A percentile compares a stretch with the other conserved stretches of the same genome.
phyloP scores from a whole-genome alignment of 2,888 invertebrate species.

The Nomada ferruginata region DNA sequence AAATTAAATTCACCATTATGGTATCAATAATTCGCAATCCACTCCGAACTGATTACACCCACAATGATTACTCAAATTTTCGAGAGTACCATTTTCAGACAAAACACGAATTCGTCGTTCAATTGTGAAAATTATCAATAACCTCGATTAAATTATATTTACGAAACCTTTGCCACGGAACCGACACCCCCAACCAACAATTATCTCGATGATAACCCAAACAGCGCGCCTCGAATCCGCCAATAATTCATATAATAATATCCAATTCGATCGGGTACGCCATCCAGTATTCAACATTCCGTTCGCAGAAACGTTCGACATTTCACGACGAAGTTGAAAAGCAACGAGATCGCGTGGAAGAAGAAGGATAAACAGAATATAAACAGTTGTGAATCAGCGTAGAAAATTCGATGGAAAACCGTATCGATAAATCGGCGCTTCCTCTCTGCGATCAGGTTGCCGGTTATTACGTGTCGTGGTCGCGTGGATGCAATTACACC shows the following conservation, averaged over 20 bases:
- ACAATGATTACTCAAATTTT: not conserved
- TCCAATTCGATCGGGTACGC: not conserved
- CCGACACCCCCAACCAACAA: not conserved
- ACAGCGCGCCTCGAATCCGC: not conserved
- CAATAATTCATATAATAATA: not conserved
- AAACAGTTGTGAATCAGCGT: not conserved
- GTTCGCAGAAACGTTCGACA: too few species aligned
- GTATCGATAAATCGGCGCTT: not conserved
- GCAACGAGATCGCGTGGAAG: not conserved
- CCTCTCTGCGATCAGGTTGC: not conserved
- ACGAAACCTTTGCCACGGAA: too few species aligned
- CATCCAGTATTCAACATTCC: too few species aligned
- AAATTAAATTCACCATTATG: too few species aligned
- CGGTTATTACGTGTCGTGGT: not conserved
- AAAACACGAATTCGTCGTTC: not conserved
- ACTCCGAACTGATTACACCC: too few species aligned
- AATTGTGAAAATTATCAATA: not conserved
- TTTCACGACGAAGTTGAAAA: not conserved
- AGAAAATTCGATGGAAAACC: constrained; percentile 23
- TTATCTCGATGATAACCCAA: not conserved
- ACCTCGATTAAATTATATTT: not conserved
- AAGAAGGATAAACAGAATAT: not conserved
- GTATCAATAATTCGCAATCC: not conserved
- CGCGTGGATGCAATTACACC: constrained; percentile 30
- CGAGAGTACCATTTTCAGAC: not conserved